Conservation (phyloP, 2,888 invertebrate genomes). For the Eilema griseolum region DNA sequence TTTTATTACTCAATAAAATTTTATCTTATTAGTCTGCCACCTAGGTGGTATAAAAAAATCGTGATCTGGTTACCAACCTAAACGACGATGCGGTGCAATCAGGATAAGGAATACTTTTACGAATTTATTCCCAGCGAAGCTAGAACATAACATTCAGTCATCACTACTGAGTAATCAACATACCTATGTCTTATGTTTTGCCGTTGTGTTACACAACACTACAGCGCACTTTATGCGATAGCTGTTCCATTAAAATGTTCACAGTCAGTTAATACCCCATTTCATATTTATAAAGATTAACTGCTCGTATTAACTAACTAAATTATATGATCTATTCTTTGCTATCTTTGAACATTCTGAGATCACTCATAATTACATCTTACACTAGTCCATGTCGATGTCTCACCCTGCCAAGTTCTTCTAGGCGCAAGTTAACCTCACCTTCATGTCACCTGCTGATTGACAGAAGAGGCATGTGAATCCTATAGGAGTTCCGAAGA, state of each 20-base stretch:
- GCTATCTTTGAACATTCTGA: slow-evolving; percentile 45
- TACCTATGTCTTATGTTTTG: not conserved
- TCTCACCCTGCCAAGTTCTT: not conserved
- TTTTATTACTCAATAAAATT: too few relatives aligned
- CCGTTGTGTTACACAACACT: slow-evolving; percentile 6
- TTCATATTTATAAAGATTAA: slow-evolving; percentile 35
- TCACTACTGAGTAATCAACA: not conserved
- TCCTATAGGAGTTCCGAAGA: too few relatives aligned
- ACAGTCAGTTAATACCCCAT: slow-evolving; percentile 8
- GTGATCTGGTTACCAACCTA: too few relatives aligned
- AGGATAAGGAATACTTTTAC: too few relatives aligned
- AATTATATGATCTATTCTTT: slow-evolving; percentile 42
- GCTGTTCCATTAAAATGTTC: slow-evolving; percentile 14
- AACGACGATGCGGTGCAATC: too few relatives aligned
- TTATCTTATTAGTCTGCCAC: too few relatives aligned
- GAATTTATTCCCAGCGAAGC: not conserved
- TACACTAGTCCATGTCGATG: not conserved
- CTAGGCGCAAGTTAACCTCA: not conserved
- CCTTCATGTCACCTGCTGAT: not conserved
- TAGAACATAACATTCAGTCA: not conserved
- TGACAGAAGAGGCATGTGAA: not conserved
- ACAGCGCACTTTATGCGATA: not conserved
- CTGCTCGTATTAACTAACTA: slow-evolving; percentile 29
- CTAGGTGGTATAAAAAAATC: too few relatives aligned
- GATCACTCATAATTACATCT: slow-evolving; percentile 9